Evolutionary conservation across 2,888 invertebrate genomes (phyloP).

Genomic region (Scaptomyza parva): DNA sequence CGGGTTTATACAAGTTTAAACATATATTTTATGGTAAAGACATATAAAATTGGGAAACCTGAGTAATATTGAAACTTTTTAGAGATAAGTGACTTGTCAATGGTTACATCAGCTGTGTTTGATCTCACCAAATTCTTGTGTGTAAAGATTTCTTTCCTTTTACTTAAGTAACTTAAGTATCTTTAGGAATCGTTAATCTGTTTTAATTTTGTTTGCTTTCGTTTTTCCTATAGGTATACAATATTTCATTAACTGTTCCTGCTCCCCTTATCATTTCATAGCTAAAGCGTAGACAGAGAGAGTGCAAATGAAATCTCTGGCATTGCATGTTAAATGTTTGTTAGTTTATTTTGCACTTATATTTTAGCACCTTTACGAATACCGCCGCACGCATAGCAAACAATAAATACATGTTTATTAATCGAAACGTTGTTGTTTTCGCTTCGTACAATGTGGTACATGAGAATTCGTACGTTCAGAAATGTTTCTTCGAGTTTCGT

Average conservation of each 20-base stretch:
- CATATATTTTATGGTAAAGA: no score
- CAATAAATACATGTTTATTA: slow-evolving; percentile 5
- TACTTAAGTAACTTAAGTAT: no score
- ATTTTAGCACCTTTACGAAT: slow-evolving; percentile 8
- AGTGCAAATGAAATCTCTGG: slow-evolving; percentile 7
- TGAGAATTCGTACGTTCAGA: neutral
- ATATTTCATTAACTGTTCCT: no score
- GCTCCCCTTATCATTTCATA: neutral
- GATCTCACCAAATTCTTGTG: no score
- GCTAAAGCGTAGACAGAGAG: neutral
- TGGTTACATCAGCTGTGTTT: no score
- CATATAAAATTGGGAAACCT: no score
- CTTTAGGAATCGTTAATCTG: no score
- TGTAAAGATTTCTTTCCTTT: no score
- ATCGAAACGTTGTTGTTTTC: neutral
- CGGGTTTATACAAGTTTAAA: no score
- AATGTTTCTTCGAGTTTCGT: neutral
- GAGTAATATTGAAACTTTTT: no score
- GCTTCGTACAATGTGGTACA: neutral
- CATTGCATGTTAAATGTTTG: slow-evolving; percentile 62
- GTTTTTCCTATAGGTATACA: neutral
- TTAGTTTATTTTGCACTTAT: slow-evolving; percentile 53
- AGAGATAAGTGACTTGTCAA: no score
- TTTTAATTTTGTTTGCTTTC: neutral
- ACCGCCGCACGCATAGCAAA: slow-evolving; percentile 8